Base-by-base conservation (phyloP, 1,140 invertebrate species). In the Dolichoris vasculosae region DNA sequence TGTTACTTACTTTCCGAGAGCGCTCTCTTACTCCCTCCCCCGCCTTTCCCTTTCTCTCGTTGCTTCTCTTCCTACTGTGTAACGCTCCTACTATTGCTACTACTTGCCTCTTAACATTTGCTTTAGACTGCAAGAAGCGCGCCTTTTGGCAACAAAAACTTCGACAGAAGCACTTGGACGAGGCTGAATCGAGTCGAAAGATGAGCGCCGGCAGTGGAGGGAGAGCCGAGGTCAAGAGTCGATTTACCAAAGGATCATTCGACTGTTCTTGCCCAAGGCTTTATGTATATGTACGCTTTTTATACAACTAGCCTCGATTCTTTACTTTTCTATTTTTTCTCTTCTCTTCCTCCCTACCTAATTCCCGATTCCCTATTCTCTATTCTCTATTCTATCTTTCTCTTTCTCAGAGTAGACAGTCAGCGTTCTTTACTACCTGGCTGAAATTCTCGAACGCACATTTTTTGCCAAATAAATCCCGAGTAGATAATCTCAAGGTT, bases 191-290 rank as follows among this genome's bases (percentile, higher is more conserved):
- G 84, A 76, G 71, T 17, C 51, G 69, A 67, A 46, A 32, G 30
- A 43, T 64, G 75, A 23, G 51, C 20, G 7, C 6, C 13, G 20
- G 75, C 4, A 32, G 20, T 13, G 48, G 13, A 4, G 75, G 23
- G 26, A 55, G 26, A 48, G 30, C 80, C 59, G 79, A 82, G 84
- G 80, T 86, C 84, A 82, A 86, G 84, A 78, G 79, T 86, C 84
- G 80, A 86, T 86, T 86, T 86, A 82, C 79, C 84, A 86, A 59
- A 86, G 84, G 84, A 82, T 86, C 84, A 82, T 86, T 67, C 84
- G 64, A 75, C 77, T 85, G 63, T 64, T 84, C 79, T 77, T 77
- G 43, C 43, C 8, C 30, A 43, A 20, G 40, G 11, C 32, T 6
- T 46, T 82, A 76, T 35, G 71, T 85, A 85, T 75, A 85, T 85